Evolutionary conservation across 2,113 vertebrate species (phyloP), one percentile per base, ranked within the genome.

Genomic region (Antigone vipio): DNA sequence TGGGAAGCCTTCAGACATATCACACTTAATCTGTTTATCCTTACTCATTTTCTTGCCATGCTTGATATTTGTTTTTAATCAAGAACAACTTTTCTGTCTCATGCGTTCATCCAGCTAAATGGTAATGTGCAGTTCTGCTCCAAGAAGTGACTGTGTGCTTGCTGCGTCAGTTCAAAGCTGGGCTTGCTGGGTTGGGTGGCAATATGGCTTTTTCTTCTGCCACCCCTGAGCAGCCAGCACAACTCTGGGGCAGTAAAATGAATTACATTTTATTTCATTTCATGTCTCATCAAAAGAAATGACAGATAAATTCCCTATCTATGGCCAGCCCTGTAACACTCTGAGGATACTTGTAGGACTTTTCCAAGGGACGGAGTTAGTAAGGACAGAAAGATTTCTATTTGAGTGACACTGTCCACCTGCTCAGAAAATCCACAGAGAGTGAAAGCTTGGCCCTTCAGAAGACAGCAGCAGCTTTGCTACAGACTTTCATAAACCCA

Each of bases 1-100:
- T 94, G 97, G 93, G 96, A 97, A 97, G 95, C 91, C 83, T 96
- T 96, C 85, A 94, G 91, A 95, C 85, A 81, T 68, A 96, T 95
- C 96, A 93, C 93, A 96, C 95, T 95, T 97, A 95, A 96, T 96
- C 79, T 96, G 91, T 94, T 95, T 95, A 92, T 95, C 84, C 95
- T 94, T 93, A 91, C 60, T 95, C 86, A 80, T 94, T 97, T 97
- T 96, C 88, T 93, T 96, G 92, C 93, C 95, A 92, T 81, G 73
- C 45, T 95, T 2, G 52, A 92, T 93, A 95, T 95, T 97, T 97
- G 93, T 91, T 97, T 97, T 96, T 97, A 96, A 97, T 96, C 92
- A 97, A 91, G 96, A 96, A 88, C 92, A 96, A 95, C 75, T 96
- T 92, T 92, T 86, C 85, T 93, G 84, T 86, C 85, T 96, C 62